Base-by-base conservation (phyloP, 1,140 invertebrate genomes). In the Anadara kagoshimensis region DNA sequence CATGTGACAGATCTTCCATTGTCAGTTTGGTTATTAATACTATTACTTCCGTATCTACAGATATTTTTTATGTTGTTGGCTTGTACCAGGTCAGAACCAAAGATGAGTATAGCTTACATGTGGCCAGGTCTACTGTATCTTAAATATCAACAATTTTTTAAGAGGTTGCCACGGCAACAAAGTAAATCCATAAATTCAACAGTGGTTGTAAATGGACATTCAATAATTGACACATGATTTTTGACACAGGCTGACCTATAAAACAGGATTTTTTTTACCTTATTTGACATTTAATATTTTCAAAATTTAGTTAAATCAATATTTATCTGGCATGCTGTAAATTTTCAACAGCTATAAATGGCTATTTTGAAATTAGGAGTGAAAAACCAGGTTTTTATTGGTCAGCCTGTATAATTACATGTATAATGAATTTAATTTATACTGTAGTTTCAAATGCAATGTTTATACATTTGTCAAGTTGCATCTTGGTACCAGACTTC, bases 21-120 rank as follows among this genome's bases (percentile, higher is more conserved):
- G 20, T 53, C 78, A 36, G 51, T 87, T 2, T 84, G 83, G 80
- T 51, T 87, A 43, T 51, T 83, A 4, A 45, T 86, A 16, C 78
- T 84, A 44, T 57, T 85, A 7, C 26, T 86, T 43, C 83, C 84
- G 54, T 87, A 87, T 64, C 61, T 87, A 18, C 85, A 87, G 54
- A 66, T 87, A 14, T 87, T 87, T 68, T 82, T 80, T 16, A 78
- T 86, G 75, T 66, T 87, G 18, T 57, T 87, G 24, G 84, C 85
- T 5, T 86, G 84, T 59, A 87, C 85, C 16, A 73, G 78, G 18
- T 59, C 78, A 22, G 84, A 87, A 57, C 85, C 85, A 24, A 79
- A 75, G 73, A 65, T 80, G 14, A 84, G 82, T 64, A 47, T 84
- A 11, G 83, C 85, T 10, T 84, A 81, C 57, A 62, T 82, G 20